A percentile compares a stretch with the other conserved stretches of the same genome.
Evolutionary conservation across 2,797 vertebrate species (phyloP).

Genomic region (Forpus xanthops): DNA sequence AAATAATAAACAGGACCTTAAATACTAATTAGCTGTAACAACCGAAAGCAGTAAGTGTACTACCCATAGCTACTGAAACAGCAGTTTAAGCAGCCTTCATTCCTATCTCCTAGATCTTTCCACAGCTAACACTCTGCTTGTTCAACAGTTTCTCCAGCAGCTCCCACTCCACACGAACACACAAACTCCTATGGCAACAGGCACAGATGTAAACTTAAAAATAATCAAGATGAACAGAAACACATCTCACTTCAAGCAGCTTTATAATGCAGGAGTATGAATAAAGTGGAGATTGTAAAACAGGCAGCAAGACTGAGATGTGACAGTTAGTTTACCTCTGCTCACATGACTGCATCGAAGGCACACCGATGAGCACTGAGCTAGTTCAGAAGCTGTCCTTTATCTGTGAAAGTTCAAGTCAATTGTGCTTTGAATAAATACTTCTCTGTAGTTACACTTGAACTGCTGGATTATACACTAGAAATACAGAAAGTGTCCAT

Average conservation of each 20-base stretch:
- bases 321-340: constrained; percentile 60
- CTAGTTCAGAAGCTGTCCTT: constrained; percentile 57
- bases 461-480: constrained; percentile 34
- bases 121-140: background rate
- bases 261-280: constrained; percentile 56
- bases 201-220: constrained; percentile 39
- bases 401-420: constrained; percentile 61
- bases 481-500: constrained; percentile 46
- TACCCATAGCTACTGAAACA: background rate
- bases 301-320: constrained; percentile 52
- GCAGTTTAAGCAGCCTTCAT: background rate
- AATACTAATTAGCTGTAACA: background rate
- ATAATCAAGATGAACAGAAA: background rate
- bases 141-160: constrained; percentile 2
- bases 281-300: constrained; percentile 37
- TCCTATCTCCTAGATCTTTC: background rate
- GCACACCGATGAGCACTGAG: constrained; percentile 44
- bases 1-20: background rate
- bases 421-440: constrained; percentile 64
- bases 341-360: constrained; percentile 46
- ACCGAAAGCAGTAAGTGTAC: background rate
- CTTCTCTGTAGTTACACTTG: constrained; percentile 13
- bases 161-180: background rate
- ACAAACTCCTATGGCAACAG: constrained; percentile 41
- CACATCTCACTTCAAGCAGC: constrained; percentile 30